A percentile compares a stretch with the other conserved stretches of the same genome.
phyloP scores from a whole-genome alignment of 1,140 invertebrate genomes.

The Drosophila sechellia region DNA sequence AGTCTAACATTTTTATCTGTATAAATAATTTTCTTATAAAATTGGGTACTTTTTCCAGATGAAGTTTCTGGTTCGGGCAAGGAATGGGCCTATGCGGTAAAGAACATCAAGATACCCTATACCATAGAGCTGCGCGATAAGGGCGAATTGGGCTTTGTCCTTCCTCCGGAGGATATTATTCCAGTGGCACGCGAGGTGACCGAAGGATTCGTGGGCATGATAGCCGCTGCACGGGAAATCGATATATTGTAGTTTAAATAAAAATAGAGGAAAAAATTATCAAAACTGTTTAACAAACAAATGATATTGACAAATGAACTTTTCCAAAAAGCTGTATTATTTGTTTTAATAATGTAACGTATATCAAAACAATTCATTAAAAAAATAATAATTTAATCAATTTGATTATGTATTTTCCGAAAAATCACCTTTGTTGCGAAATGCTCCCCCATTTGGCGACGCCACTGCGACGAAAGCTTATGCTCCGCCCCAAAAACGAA shows the following conservation, averaged over 20 bases:
- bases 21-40: no score
- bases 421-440: slow-evolving; percentile 10
- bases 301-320: not conserved
- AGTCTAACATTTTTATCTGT: slow-evolving; percentile 30
- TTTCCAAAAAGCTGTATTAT: not conserved
- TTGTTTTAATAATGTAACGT: not conserved
- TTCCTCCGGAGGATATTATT: slow-evolving; percentile 90
- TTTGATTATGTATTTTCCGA: not conserved
- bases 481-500: slow-evolving; percentile 78
- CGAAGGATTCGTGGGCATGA: slow-evolving; percentile 87
- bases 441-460: slow-evolving; percentile 29
- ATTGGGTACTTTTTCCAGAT: slow-evolving; percentile 66
- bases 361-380: not conserved
- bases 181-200: slow-evolving; percentile 90
- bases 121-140: slow-evolving; percentile 89
- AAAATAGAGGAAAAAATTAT: not conserved
- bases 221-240: slow-evolving; percentile 85
- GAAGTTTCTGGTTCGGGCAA: slow-evolving; percentile 86
- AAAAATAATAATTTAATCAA: not conserved
- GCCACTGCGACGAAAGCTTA: slow-evolving; percentile 68
- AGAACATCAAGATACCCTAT: slow-evolving; percentile 89
- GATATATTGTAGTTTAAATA: slow-evolving; percentile 45
- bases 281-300: not conserved
- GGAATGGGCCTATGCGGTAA: slow-evolving; percentile 90
- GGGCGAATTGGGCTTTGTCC: slow-evolving; percentile 90